Evolutionary conservation across 1,140 invertebrate species (phyloP).

Genomic region (Saccostrea echinata): DNA sequence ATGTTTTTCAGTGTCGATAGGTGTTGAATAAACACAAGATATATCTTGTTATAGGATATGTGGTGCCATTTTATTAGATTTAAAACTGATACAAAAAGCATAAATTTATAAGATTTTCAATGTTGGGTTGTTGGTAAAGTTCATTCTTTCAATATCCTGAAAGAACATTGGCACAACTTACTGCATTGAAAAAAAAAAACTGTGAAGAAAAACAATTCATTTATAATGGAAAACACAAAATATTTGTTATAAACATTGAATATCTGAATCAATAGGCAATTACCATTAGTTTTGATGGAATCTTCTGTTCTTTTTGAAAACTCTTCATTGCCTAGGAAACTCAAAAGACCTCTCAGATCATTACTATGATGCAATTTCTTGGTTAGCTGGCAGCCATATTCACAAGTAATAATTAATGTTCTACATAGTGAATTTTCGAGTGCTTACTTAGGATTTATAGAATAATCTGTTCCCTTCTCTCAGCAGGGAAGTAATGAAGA

Average conservation of each 20-base stretch:
- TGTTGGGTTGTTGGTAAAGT: not conserved
- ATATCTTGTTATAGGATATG: slow-evolving; percentile 2
- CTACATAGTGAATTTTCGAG: not conserved
- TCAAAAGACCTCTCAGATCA: not conserved
- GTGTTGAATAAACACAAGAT: slow-evolving; percentile 12
- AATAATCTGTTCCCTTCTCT: not conserved
- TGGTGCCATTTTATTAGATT: slow-evolving; percentile 11
- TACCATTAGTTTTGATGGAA: not conserved
- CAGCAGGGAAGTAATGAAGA: not conserved
- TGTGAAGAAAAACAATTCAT: not conserved
- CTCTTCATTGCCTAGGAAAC: not conserved
- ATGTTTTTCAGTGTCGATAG: not conserved
- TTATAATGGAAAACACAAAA: not conserved
- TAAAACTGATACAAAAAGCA: not conserved
- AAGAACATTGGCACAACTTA: no score
- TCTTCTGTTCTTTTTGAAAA: not conserved
- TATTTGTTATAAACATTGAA: not conserved
- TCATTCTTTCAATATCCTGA: not conserved
- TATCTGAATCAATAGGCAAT: no score
- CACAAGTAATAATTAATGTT: slow-evolving; percentile 23
- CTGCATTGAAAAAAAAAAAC: no score
- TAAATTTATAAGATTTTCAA: not conserved
- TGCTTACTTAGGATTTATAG: not conserved
- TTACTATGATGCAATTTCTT: slow-evolving; percentile 17
- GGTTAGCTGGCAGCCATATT: slow-evolving; percentile 13